A percentile compares a stretch with the other conserved stretches of the same genome.
phyloP scores from a whole-genome alignment of 2,888 invertebrate species.

The Beris chalybata region DNA sequence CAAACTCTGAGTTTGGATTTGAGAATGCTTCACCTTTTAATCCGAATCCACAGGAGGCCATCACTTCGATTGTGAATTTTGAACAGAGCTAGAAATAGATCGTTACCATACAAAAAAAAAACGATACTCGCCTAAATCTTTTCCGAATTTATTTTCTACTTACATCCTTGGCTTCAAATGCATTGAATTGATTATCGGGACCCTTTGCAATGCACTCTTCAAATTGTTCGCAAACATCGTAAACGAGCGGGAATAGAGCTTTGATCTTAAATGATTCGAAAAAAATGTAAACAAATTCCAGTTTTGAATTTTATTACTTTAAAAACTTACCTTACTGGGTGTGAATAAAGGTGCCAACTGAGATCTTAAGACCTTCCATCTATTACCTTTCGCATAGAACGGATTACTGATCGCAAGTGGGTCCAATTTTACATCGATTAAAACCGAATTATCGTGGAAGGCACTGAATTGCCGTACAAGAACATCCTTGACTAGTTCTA shows the following conservation, averaged over 20 bases:
- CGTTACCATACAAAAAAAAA: too few relatives aligned
- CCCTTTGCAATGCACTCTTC: conserved; percentile 35
- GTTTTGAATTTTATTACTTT: background rate
- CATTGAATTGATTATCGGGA: conserved; percentile 28
- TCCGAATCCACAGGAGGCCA: conserved; percentile 36
- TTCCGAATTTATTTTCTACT: conserved; percentile 1
- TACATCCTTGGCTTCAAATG: conserved; percentile 39
- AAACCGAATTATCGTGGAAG: conserved; percentile 33
- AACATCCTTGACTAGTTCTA: conserved; percentile 37
- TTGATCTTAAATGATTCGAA: conserved; percentile 2
- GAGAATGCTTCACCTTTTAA: conserved; percentile 38
- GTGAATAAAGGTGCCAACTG: conserved; percentile 32
- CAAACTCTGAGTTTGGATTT: conserved; percentile 35
- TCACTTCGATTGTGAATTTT: conserved; percentile 36
- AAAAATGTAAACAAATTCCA: background rate
- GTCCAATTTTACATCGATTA: conserved; percentile 31
- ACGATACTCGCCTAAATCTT: too few relatives aligned
- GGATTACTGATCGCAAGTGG: conserved; percentile 30
- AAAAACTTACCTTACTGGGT: conserved; percentile 15
- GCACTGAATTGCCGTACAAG: conserved; percentile 34
- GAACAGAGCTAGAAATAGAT: conserved; percentile 31
- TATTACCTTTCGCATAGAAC: conserved; percentile 27
- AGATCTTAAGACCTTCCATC: conserved; percentile 23
- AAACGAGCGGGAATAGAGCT: conserved; percentile 25
- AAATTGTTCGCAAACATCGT: conserved; percentile 32